Evolutionary conservation across 2,888 invertebrate genomes (phyloP), one percentile per base, ranked within the genome.

Genomic region (Drosophila affinis): DNA sequence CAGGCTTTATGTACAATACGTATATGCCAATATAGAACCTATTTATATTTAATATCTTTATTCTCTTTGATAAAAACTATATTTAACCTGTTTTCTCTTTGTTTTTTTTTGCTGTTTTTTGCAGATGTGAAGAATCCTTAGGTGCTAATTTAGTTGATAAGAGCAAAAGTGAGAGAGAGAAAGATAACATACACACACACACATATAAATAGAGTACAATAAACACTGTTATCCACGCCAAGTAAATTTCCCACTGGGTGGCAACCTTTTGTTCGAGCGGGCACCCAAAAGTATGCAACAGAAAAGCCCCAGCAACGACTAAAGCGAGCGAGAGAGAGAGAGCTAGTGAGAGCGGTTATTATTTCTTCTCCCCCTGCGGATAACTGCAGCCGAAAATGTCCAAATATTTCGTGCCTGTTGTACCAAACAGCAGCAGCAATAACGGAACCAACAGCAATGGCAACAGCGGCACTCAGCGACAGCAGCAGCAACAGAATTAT

Each of bases 121-220:
- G 55, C 90, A 91, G 91, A 91, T 91, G 89, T 90, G 89, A 91
- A 91, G 84, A 91, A 91, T 91, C 91, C 90, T 82, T 91, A 91
- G 91, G 91, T 91, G 91, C 91, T 91, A 91, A 91, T 90, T 91
- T 91, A 91, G 91, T 89, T 84, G 83, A 90, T 91, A 91, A 90
- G 91, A 75, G 72, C 72, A 85, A 90, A 88, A 47, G 12, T 18
- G 29, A 48, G 14, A 12, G 7, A 55, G 65, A 67, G 12, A 68
- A 55, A 67, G 56, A 24, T 49, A 39, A 34, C 34, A 34, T 2
- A 39, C 39, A 39, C 39, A 39, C 14, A 39, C 39, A 6, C 39
- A 14, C 39, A 39, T n/a, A 39, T 14, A 39, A 6, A 39, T 6
- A 39, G n/a, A 85, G 77, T 76, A 78, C 78, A 88, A 88, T 86